Conservation (phyloP, 2,888 invertebrate genomes). For the Incurvaria masculella region DNA sequence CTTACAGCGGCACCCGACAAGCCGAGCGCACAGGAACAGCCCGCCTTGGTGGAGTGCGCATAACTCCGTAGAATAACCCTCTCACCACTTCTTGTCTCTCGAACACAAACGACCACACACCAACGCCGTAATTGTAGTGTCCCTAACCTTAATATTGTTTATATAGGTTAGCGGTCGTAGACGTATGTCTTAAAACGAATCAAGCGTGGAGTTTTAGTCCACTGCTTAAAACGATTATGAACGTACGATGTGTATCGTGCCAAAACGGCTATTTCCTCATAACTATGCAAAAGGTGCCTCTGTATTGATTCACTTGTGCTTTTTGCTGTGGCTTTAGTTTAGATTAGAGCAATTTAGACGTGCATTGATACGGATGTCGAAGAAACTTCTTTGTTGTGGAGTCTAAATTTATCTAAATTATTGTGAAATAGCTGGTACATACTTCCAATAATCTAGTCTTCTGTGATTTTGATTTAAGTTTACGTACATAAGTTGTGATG, state of each 20-base stretch:
- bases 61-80: constrained; percentile 27
- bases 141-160: no score
- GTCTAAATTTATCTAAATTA: not conserved
- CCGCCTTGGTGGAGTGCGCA: constrained; percentile 58
- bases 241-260: no score
- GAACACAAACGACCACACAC: not conserved
- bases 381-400: not conserved
- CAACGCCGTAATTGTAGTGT: no score
- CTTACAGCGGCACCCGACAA: constrained; percentile 44
- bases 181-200: no score
- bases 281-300: no score
- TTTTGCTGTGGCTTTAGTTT: not conserved
- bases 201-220: not conserved
- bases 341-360: not conserved
- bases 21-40: constrained; percentile 48
- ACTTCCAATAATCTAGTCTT: not conserved
- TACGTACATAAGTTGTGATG: not conserved
- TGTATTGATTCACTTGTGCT: not conserved
- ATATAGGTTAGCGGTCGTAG: no score
- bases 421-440: not conserved
- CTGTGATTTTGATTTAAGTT: not conserved
- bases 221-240: no score
- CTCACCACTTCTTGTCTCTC: not conserved
- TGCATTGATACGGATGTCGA: not conserved
- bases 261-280: no score